A percentile compares a stretch with the other conserved stretches of the same genome.
phyloP scores from a whole-genome alignment of 2,113 vertebrate species.

The Sceloporus undulatus region DNA sequence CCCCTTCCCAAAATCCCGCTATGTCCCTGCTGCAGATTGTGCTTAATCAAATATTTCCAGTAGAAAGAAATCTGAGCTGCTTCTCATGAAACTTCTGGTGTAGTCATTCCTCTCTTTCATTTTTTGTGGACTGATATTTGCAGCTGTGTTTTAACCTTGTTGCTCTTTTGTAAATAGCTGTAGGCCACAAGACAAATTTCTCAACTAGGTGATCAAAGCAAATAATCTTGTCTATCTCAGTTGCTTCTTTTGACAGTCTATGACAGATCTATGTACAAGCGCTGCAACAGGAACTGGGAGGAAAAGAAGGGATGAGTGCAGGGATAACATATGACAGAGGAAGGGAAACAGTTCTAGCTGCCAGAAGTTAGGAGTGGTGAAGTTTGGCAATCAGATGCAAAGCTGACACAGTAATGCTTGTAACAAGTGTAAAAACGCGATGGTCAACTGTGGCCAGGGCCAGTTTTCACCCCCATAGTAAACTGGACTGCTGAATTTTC shows the following conservation, averaged over 20 bases:
- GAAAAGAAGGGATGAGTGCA: not conserved
- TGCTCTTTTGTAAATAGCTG: not conserved
- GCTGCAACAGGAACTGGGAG: not conserved
- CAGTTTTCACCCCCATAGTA: no score
- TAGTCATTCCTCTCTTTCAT: not conserved
- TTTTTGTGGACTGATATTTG: slow-evolving; percentile 5
- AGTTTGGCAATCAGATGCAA: not conserved
- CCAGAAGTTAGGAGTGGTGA: not conserved
- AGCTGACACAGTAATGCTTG: not conserved
- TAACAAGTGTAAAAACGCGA: not conserved
- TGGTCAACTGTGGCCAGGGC: no score
- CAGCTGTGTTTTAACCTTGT: not conserved
- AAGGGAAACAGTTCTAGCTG: not conserved
- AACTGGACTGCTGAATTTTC: no score
- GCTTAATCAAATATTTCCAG: not conserved
- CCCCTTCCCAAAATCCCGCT: no score
- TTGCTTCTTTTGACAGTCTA: not conserved
- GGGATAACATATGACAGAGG: not conserved
- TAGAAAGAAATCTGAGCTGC: not conserved
- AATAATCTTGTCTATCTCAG: not conserved
- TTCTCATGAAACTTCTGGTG: not conserved
- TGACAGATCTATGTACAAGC: not conserved
- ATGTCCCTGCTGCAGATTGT: no score
- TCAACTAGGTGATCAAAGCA: not conserved
- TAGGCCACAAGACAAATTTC: not conserved